Percentiles rank a stretch among this genome's conserved stretches.
Evolutionary conservation across 2,797 vertebrate genomes (phyloP).

Genomic region (Gymnoscopelus microlampas): DNA sequence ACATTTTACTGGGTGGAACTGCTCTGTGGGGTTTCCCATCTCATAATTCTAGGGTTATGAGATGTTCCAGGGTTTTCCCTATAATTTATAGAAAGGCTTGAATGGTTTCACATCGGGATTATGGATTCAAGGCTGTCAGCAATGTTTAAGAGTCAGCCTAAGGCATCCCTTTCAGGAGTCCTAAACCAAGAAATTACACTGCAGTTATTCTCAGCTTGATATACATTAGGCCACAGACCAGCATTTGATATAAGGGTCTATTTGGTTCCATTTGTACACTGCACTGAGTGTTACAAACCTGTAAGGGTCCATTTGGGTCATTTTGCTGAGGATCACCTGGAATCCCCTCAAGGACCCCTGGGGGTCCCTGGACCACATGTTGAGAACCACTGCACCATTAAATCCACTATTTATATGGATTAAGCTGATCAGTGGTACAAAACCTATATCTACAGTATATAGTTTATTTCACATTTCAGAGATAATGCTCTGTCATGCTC

Average conservation of each 20-base stretch:
- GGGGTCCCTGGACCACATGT: too few species aligned
- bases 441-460: background rate
- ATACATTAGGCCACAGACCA: too few species aligned
- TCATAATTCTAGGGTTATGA: slow-evolving; percentile 27
- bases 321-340: too few species aligned
- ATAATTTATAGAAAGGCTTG: background rate
- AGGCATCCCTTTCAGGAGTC: background rate
- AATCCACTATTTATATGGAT: background rate
- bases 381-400: too few species aligned
- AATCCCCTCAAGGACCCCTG: too few species aligned
- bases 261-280: too few species aligned
- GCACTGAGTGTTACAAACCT: too few species aligned
- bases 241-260: too few species aligned
- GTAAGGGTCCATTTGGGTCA: too few species aligned
- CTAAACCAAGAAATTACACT: background rate
- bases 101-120: slow-evolving; percentile 1
- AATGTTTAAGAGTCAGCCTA: background rate
- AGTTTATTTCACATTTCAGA: background rate
- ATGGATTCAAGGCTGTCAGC: background rate
- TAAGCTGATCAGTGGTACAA: slow-evolving; percentile 8
- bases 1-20: slow-evolving; percentile 37
- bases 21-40: slow-evolving; percentile 37
- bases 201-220: too few species aligned
- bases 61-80: background rate
- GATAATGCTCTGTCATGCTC: background rate